These are phyloP conservation scores for Lasioglossum albipes DNA, from an alignment of 1,140 invertebrate genomes.

Conservation along the genomic window DNA sequence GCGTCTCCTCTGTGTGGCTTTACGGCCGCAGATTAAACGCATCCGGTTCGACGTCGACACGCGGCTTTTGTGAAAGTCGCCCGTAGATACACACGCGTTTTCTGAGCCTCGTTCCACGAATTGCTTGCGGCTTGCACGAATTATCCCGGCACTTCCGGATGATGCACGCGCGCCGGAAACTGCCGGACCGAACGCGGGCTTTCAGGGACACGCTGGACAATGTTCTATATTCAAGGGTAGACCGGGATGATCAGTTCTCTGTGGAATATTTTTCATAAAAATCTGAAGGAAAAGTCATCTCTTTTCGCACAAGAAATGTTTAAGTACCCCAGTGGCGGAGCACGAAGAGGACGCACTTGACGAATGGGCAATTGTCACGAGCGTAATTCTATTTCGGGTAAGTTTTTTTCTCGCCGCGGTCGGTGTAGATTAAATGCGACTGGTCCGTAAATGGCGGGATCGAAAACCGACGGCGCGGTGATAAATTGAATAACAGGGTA, in stretches of 20 bases:
- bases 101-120: conserved; percentile 2
- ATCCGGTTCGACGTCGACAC: conserved; percentile 56
- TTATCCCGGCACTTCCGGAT: neutral
- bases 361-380: neutral
- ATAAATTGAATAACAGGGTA: conserved; percentile 63
- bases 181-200: too few relatives aligned
- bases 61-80: conserved; percentile 39
- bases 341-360: neutral
- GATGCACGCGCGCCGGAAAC: too few relatives aligned
- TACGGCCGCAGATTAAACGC: conserved; percentile 56
- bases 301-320: too few relatives aligned
- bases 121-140: neutral
- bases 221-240: too few relatives aligned
- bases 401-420: neutral
- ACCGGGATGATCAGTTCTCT: too few relatives aligned
- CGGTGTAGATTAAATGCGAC: neutral
- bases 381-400: neutral
- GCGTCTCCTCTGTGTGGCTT: conserved; percentile 14
- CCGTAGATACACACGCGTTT: neutral
- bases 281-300: too few relatives aligned
- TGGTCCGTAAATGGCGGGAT: conserved; percentile 9
- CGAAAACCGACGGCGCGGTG: conserved; percentile 10
- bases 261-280: too few relatives aligned
- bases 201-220: too few relatives aligned
- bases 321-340: neutral